A percentile compares a stretch with the other conserved stretches of the same genome.
These are phyloP conservation scores for Meteorus sp. DNA, from an alignment of 1,140 invertebrate species.

Conservation along the genomic window DNA sequence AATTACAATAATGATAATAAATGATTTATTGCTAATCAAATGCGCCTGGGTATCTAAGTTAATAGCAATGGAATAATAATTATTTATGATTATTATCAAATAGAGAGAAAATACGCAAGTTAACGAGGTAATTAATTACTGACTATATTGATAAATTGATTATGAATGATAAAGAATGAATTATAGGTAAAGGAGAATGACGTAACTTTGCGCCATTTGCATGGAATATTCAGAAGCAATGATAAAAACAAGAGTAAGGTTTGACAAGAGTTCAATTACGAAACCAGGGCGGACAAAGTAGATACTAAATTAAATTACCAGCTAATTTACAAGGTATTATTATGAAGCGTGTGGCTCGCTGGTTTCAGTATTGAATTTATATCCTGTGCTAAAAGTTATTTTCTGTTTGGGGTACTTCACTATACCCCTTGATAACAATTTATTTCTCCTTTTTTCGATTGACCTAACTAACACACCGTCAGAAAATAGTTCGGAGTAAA, in stretches of 20 bases:
- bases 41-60: conserved; percentile 9
- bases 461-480: neutral
- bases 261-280: too few relatives aligned
- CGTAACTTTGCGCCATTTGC: too few relatives aligned
- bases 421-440: neutral
- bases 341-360: neutral
- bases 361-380: neutral
- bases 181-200: too few relatives aligned
- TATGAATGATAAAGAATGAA: too few relatives aligned
- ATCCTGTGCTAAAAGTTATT: neutral
- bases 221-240: too few relatives aligned
- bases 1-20: too few relatives aligned
- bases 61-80: conserved; percentile 9
- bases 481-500: neutral
- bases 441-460: too few relatives aligned
- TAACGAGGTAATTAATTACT: too few relatives aligned
- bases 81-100: conserved; percentile 8
- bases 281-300: neutral
- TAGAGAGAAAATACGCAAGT: neutral
- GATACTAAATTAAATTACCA: neutral
- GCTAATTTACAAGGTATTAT: neutral
- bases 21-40: conserved; percentile 10
- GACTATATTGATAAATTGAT: too few relatives aligned
- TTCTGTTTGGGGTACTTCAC: neutral
- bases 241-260: too few relatives aligned